Evolutionary conservation across 2,888 invertebrate genomes (phyloP), one percentile per base, ranked within the genome.

Genomic region (Pseudeuparius sepicola): DNA sequence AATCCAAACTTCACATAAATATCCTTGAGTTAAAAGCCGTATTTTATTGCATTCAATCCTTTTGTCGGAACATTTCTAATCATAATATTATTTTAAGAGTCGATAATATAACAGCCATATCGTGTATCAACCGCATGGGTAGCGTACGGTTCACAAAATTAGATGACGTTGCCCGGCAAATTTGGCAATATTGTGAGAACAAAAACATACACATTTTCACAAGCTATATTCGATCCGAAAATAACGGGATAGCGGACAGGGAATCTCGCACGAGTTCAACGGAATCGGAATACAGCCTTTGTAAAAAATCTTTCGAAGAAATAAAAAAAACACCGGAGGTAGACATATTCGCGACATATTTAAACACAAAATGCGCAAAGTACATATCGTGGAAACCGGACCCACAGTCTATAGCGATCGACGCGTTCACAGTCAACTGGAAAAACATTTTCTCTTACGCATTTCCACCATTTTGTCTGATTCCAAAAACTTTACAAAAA

Each of bases 211-310:
- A 35, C 43, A 16, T 56, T 4, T 51, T 26, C 27, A 27, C 33
- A 13, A 20, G 10, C 15, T 57, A 56, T 25, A 47, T 57, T 4
- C 44, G 47, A 11, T 53, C 54, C 2, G 32, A 42, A 27, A 47
- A 53, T 9, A 57, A 55, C 31, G 27, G 13, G 23, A 37, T 40
- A 6, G 50, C 51, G 15, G 46, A 49, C 24, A 18, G 24, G 31
- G 38, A 52, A 37, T 35, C 49, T 42, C 28, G 49, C 36, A 5
- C 12, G 14, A 16, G 35, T 15, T n/a, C 11, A 10, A 17, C 26
- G 11, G 34, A 42, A 23, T 39, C 42, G 4, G 42, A 39, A 34
- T 42, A 27, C 16, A 18, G 25, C 18, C 23, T 32, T 10, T 14
- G 13, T 13, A 14, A 13, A 13, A 24, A 15, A 14, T 14, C 14